Base-by-base conservation (phyloP, 64 coral and sea anemone genomes). In the Dendrophyllia cribrosa region DNA sequence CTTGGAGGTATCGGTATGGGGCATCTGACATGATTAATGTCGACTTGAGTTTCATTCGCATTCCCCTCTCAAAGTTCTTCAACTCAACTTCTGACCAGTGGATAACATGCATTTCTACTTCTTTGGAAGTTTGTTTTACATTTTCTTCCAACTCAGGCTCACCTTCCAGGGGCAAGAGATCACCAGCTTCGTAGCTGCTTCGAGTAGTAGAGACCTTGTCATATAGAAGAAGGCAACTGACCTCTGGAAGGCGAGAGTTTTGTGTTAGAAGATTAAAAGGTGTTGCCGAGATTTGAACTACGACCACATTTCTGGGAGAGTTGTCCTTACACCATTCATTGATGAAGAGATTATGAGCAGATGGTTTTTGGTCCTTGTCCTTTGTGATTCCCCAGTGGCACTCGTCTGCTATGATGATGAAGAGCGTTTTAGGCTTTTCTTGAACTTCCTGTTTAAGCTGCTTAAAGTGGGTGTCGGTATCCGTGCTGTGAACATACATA, bases 331-430 rank as follows among this genome's bases (percentile, higher is more conserved):
- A 90, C 51, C 77, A 90, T 65, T 78, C 61, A 53, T 90, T 90
- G 49, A 90, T 81, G 65, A 66, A 85, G 9, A 86, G 58, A 56
- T 92, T 92, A 51, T 92, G 80, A 14, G 90, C 90, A 66, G 90
- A 88, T 72, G 85, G 50, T 79, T 93, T 93, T 46, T 81, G 47
- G 2, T 80, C 91, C 56, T 75, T 81, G 9, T 86, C 91, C 45
- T 63, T 88, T 21, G 91, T 74, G 20, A 93, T 93, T 88, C 91
- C 91, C 91, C 91, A 93, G 43, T 93, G 91, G 63, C 91, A 93
- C 51, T 93, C 91, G 65, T 93, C 91, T 2, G 91, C 91, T 59
- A 93, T 43, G 26, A 93, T 88, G 63, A 93, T 63, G 22, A 93
- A 93, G 3, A 93, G 47, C 0, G 91, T 93, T 13, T 34, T 55